phyloP scores from a whole-genome alignment of 2,113 vertebrate species.

The Scatophagus argus region DNA sequence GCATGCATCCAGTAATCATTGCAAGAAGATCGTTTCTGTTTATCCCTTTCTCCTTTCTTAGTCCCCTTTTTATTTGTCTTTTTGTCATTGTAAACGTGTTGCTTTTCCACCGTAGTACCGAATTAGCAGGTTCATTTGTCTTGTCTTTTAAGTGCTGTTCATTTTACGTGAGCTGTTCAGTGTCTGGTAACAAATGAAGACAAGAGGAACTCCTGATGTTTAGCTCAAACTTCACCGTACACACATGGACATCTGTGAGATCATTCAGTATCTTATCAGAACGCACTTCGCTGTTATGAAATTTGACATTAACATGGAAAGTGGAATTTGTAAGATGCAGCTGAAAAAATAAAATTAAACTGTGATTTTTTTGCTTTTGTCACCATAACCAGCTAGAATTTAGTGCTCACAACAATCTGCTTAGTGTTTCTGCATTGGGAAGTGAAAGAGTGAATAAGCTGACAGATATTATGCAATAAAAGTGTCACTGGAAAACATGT shows the following conservation, averaged over 20 bases:
- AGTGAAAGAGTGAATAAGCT: no score
- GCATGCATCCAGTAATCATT: background rate
- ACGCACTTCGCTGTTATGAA: no score
- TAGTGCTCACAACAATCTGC: background rate
- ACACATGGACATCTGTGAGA: background rate
- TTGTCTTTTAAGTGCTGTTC: background rate
- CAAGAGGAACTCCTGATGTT: background rate
- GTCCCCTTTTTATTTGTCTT: background rate
- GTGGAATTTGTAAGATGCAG: background rate
- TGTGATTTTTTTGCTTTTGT: no score
- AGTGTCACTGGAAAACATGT: no score
- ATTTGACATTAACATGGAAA: no score
- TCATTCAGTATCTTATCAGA: background rate
- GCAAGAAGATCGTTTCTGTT: background rate
- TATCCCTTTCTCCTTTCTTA: no score
- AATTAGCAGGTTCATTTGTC: background rate
- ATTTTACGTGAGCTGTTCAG: constrained; percentile 1
- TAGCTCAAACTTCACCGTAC: background rate
- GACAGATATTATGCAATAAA: no score
- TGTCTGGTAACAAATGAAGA: background rate
- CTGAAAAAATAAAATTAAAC: background rate
- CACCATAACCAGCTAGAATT: background rate
- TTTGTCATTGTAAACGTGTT: background rate
- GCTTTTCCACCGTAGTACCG: background rate
- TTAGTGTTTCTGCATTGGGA: background rate